These are phyloP conservation scores for Platycheirus rosarum DNA, from an alignment of 2,888 invertebrate species.

Conservation along the genomic window DNA sequence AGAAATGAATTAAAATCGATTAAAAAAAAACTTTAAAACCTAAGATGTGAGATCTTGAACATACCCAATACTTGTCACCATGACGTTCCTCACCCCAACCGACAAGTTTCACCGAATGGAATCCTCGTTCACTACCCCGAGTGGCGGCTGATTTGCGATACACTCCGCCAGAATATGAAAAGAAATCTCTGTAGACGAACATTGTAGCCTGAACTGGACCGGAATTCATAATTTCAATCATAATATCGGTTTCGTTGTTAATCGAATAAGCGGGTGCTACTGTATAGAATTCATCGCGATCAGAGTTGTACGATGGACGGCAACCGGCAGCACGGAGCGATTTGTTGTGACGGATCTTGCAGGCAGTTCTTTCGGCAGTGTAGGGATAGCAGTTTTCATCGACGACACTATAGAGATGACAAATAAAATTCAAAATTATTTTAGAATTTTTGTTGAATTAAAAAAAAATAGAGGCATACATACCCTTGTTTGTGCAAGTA, in stretches of 20 bases:
- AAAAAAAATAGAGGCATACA: constrained; percentile 56
- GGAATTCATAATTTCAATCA: constrained; percentile 94
- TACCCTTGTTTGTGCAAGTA: constrained; percentile 91
- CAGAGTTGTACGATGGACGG: constrained; percentile 80
- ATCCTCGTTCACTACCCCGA: constrained; percentile 85
- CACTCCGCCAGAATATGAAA: constrained; percentile 92
- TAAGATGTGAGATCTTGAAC: constrained; percentile 76
- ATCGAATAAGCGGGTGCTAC: constrained; percentile 91
- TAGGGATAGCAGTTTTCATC: constrained; percentile 94
- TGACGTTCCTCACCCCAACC: constrained; percentile 94
- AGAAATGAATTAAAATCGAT: constrained; percentile 62
- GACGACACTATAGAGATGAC: constrained; percentile 86
- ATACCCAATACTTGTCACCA: constrained; percentile 92
- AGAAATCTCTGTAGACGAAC: constrained; percentile 96
- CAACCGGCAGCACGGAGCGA: constrained; percentile 84
- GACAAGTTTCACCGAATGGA: constrained; percentile 95
- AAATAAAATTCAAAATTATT: too few species aligned
- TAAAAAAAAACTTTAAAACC: neutral
- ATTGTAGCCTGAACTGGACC: constrained; percentile 98
- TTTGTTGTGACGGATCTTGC: constrained; percentile 85
- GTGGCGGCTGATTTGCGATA: constrained; percentile 87
- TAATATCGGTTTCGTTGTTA: constrained; percentile 91
- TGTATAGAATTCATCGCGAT: constrained; percentile 86
- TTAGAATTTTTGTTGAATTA: neutral
- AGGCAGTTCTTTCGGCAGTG: constrained; percentile 85